Conservation (phyloP, 2,797 vertebrate genomes). For the Cyclura pinguis region DNA sequence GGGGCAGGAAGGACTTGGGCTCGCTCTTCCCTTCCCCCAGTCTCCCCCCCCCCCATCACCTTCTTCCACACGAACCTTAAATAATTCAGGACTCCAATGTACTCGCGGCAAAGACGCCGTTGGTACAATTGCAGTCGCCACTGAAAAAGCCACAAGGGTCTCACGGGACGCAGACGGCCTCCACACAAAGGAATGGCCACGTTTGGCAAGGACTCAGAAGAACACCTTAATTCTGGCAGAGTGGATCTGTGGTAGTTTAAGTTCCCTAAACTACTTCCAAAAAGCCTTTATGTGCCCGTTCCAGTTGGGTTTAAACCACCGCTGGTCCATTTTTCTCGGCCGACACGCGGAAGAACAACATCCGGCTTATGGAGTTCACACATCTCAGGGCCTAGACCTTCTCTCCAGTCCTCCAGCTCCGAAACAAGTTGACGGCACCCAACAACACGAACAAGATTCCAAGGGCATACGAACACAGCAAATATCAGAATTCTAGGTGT, state of each 20-base stretch:
- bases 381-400: no score
- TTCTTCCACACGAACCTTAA: constrained; percentile 62
- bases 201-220: constrained; percentile 24
- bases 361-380: no score
- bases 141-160: constrained; percentile 62
- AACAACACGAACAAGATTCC: no score
- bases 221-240: constrained; percentile 11
- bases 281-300: not conserved
- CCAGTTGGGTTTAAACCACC: not conserved
- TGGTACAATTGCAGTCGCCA: constrained; percentile 48
- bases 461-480: no score
- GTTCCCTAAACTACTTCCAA: not conserved
- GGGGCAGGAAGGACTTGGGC: constrained; percentile 39
- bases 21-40: not conserved
- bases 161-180: constrained; percentile 5
- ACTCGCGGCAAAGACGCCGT: constrained; percentile 63
- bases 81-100: constrained; percentile 63
- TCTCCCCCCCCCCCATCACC: constrained; percentile 38
- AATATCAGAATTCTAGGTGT: no score
- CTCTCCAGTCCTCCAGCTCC: no score
- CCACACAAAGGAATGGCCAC: constrained; percentile 49
- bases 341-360: no score
- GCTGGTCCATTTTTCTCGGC: not conserved
- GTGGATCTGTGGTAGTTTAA: no score
- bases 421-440: no score